These are phyloP conservation scores for Microctenopoma lineatum DNA, from an alignment of 2,797 vertebrate genomes.

Conservation along the genomic window DNA sequence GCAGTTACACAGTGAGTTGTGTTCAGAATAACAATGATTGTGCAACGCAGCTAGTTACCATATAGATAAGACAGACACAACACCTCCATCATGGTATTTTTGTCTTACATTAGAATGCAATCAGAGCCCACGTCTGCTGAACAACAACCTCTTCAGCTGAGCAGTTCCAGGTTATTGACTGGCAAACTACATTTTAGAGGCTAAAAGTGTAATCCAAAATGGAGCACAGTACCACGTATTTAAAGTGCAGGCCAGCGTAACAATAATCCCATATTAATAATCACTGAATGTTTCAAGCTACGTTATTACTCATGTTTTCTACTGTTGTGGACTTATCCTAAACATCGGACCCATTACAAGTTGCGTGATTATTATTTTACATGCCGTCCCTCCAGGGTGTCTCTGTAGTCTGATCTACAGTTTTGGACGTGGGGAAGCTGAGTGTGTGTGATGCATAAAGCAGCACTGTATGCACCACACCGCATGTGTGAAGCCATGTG, in stretches of 20 bases:
- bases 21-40: conserved; percentile 67
- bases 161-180: conserved; percentile 32
- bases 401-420: conserved; percentile 34
- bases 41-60: conserved; percentile 70
- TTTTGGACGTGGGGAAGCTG: conserved; percentile 6
- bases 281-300: background rate
- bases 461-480: too few relatives aligned
- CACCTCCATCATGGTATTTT: conserved; percentile 38
- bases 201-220: conserved; percentile 6
- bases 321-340: background rate
- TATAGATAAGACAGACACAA: conserved; percentile 72
- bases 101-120: conserved; percentile 54
- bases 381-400: conserved; percentile 4
- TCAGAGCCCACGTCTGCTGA: conserved; percentile 34
- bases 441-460: background rate
- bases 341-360: background rate
- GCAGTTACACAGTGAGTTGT: conserved; percentile 40
- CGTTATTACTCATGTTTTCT: too few relatives aligned
- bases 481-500: background rate
- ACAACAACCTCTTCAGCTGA: conserved; percentile 37
- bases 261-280: background rate
- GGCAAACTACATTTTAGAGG: conserved; percentile 10
- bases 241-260: background rate
- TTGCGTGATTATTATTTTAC: background rate
- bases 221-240: background rate